Conservation (phyloP, 2,797 vertebrate genomes). For the Oryzias sinensis region DNA sequence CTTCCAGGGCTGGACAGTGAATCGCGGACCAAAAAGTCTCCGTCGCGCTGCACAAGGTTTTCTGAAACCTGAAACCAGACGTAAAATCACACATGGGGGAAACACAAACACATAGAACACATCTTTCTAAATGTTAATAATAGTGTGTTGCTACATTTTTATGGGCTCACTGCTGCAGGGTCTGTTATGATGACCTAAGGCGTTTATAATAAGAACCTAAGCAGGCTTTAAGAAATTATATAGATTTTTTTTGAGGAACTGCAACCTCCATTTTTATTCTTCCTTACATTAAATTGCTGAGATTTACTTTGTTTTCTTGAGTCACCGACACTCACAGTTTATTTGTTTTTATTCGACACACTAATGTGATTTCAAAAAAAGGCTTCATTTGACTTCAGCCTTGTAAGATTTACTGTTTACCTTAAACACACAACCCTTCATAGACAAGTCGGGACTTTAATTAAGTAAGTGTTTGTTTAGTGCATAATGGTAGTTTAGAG, state of each 20-base stretch:
- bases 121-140: slow-evolving; percentile 37
- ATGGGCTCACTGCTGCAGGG: slow-evolving; percentile 14
- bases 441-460: slow-evolving; percentile 48
- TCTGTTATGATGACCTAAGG: slow-evolving; percentile 13
- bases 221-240: too few relatives aligned
- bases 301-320: neutral
- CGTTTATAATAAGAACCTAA: too few relatives aligned
- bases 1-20: slow-evolving; percentile 93
- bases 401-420: slow-evolving; percentile 7
- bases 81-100: neutral
- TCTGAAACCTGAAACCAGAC: slow-evolving; percentile 84
- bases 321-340: neutral
- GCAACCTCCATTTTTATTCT: too few relatives aligned
- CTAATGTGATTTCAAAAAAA: neutral
- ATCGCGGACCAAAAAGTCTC: slow-evolving; percentile 94
- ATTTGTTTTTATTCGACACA: neutral
- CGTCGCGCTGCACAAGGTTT: slow-evolving; percentile 88
- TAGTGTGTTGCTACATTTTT: slow-evolving; percentile 14
- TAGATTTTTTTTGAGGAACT: too few relatives aligned
- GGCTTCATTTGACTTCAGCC: slow-evolving; percentile 1
- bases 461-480: slow-evolving; percentile 65
- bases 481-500: slow-evolving; percentile 61
- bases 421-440: slow-evolving; percentile 17
- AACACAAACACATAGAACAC: slow-evolving; percentile 36
- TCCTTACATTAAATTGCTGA: too few relatives aligned